Evolutionary conservation across 2,113 vertebrate species (phyloP).

Genomic region (Charadrius vociferus): DNA sequence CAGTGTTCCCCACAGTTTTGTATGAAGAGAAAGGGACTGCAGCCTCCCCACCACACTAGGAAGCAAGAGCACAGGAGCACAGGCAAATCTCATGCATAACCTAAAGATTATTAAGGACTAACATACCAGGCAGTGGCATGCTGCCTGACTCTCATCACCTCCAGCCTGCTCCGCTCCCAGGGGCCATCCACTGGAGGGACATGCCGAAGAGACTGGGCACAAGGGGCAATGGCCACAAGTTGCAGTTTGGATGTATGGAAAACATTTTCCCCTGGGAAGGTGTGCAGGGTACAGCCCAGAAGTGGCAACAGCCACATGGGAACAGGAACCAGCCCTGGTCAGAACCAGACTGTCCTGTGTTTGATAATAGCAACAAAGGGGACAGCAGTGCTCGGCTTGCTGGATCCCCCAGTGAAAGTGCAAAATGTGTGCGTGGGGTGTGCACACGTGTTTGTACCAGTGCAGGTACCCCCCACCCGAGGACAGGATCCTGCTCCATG

Average conservation of each 20-base stretch:
- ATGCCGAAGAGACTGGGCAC: rapidly evolving
- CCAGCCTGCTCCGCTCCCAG: background rate
- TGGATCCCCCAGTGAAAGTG: background rate
- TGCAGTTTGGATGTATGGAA: background rate
- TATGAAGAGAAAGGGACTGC: background rate
- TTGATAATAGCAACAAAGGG: background rate
- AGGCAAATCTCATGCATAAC: background rate
- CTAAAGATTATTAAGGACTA: background rate
- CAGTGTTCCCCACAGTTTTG: too few species aligned
- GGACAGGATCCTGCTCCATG: background rate
- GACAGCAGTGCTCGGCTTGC: rapidly evolving
- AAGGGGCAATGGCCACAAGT: background rate
- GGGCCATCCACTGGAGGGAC: background rate
- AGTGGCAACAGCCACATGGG: background rate
- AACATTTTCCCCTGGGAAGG: background rate
- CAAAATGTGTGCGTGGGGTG: rapidly evolving
- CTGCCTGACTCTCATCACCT: background rate
- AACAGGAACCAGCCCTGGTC: background rate
- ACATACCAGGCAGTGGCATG: rapidly evolving
- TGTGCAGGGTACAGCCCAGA: background rate
- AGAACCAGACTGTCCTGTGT: background rate
- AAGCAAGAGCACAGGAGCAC: background rate
- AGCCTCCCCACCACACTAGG: background rate
- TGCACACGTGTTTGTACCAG: too few species aligned
- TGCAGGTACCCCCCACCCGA: rapidly evolving